Evolutionary conservation across 2,113 vertebrate species (phyloP).

Genomic region (Urocolius indicus): DNA sequence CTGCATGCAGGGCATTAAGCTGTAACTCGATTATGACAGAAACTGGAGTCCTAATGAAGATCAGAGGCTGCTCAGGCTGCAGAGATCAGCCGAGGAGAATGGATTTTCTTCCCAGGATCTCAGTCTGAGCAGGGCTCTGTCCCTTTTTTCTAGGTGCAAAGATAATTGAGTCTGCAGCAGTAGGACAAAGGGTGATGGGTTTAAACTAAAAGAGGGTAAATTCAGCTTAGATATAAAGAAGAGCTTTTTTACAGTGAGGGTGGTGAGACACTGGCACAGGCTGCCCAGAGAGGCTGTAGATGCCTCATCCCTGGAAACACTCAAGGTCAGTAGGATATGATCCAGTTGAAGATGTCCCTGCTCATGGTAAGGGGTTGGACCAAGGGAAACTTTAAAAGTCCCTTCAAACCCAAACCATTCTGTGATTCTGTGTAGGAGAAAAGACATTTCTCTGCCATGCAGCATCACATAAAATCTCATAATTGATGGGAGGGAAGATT

Average conservation of each 20-base stretch:
- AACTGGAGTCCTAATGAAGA: neutral
- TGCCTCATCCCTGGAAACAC: neutral
- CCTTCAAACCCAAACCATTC: neutral
- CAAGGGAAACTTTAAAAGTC: accelerated
- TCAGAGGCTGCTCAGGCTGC: neutral
- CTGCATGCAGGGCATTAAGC: neutral
- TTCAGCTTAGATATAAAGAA: neutral
- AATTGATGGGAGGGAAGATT: neutral
- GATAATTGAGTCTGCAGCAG: neutral
- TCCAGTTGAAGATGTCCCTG: neutral
- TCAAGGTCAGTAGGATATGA: neutral
- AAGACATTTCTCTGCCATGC: neutral
- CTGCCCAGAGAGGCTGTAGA: neutral
- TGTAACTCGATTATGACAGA: neutral
- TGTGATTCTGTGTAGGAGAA: neutral
- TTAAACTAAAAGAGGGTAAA: neutral
- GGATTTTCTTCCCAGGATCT: neutral
- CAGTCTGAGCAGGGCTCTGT: neutral
- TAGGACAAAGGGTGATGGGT: neutral
- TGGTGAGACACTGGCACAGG: neutral
- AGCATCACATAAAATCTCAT: neutral
- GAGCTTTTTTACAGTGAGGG: accelerated
- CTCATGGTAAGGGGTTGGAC: accelerated
- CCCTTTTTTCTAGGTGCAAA: neutral
- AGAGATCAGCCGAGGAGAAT: neutral